Evolutionary conservation across 2,888 invertebrate genomes (phyloP).

Genomic region (Drosophila antonietae): DNA sequence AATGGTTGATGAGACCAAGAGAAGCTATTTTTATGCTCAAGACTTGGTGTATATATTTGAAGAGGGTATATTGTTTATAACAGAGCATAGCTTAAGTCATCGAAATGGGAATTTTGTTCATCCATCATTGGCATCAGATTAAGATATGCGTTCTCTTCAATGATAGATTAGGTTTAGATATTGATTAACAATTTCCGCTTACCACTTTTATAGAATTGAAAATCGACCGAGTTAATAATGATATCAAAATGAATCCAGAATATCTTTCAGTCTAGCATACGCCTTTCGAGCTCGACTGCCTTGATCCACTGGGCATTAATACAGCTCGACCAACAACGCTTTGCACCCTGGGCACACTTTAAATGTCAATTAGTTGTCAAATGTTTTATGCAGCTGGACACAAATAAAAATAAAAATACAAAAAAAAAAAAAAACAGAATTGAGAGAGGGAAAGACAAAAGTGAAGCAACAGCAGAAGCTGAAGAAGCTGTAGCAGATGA

Average conservation of each 20-base stretch:
- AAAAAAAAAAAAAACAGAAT: background rate
- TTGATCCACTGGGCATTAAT: conserved; percentile 33
- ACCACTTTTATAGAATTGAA: no score
- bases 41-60: background rate
- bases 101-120: background rate
- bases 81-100: background rate
- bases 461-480: conserved; percentile 9
- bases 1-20: conserved; percentile 4
- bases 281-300: background rate
- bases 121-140: no score
- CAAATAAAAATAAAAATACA: background rate
- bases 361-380: conserved; percentile 79
- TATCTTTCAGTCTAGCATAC: background rate
- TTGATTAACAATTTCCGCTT: no score
- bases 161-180: no score
- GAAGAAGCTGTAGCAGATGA: conserved; percentile 15
- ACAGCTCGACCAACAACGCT: conserved; percentile 6
- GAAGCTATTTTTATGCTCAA: conserved; percentile 11
- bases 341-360: conserved; percentile 51
- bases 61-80: background rate
- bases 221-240: no score
- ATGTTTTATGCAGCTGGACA: conserved; percentile 56
- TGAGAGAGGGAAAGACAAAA: background rate
- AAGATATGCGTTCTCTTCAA: background rate
- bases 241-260: background rate